Evolutionary conservation across 2,797 vertebrate species (phyloP).

Genomic region (Bradypus variegatus): DNA sequence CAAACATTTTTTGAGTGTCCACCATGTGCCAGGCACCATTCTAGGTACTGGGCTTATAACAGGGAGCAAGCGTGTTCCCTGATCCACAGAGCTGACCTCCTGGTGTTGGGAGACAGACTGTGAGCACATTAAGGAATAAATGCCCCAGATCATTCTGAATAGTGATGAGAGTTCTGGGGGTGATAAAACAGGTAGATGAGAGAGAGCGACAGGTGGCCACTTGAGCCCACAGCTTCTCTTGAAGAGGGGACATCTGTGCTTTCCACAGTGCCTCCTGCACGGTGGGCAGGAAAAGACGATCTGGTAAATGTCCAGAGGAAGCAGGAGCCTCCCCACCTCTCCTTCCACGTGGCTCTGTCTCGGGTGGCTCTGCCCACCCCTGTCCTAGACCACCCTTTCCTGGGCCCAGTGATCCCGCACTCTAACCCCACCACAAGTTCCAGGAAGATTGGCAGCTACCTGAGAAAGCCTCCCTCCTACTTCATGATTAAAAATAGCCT

Average conservation of each 20-base stretch:
- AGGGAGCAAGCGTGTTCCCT: not conserved
- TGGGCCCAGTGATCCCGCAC: not conserved
- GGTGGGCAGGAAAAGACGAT: not conserved
- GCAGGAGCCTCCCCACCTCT: not conserved
- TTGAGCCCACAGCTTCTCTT: not conserved
- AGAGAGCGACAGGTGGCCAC: not conserved
- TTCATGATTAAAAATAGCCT: not conserved
- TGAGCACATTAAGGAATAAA: not conserved
- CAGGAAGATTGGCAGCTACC: not conserved
- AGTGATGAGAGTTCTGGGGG: not conserved
- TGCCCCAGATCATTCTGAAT: not conserved
- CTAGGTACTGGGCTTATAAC: not conserved
- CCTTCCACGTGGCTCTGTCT: not conserved
- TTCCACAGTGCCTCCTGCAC: not conserved
- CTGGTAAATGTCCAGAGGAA: not conserved
- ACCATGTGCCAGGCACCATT: no score
- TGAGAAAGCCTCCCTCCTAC: not conserved
- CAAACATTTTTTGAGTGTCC: not conserved
- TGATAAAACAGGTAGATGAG: not conserved
- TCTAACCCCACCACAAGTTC: not conserved
- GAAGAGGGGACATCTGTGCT: not conserved
- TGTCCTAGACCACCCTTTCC: not conserved
- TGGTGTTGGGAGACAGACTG: not conserved
- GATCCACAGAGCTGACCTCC: not conserved
- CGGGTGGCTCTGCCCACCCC: not conserved